These are phyloP conservation scores for Nezara viridula DNA, from an alignment of 2,888 invertebrate genomes.

Conservation along the genomic window DNA sequence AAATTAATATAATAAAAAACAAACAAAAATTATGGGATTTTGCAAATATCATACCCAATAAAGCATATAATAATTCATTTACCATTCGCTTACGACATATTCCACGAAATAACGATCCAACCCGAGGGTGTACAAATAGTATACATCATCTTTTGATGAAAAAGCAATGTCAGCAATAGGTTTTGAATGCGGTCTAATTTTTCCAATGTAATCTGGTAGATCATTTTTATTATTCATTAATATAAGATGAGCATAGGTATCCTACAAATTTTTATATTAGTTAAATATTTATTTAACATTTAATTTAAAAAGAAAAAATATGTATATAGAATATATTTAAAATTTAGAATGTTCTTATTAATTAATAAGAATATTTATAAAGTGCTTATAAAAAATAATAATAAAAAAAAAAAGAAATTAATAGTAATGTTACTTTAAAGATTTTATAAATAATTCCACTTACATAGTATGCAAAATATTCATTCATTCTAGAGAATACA, in stretches of 20 bases:
- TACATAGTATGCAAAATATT: constrained; percentile 36
- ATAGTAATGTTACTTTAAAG: too few relatives aligned
- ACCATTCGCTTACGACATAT: constrained; percentile 43
- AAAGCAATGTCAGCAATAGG: constrained; percentile 51
- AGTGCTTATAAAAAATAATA: too few relatives aligned
- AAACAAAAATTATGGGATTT: not conserved
- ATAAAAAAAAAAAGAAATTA: too few relatives aligned
- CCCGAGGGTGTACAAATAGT: constrained; percentile 44
- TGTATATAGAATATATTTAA: not conserved
- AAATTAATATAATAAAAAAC: not conserved
- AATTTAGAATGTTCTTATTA: not conserved
- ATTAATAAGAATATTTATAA: not conserved
- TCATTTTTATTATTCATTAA: constrained; percentile 24
- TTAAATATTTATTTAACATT: not conserved
- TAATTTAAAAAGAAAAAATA: not conserved
- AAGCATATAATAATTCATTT: not conserved
- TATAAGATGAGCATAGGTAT: constrained; percentile 31
- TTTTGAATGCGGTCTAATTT: constrained; percentile 51
- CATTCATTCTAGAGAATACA: constrained; percentile 9
- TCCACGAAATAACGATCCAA: constrained; percentile 52
- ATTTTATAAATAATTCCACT: not conserved
- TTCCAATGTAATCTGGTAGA: constrained; percentile 22
- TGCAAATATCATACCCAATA: not conserved
- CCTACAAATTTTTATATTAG: constrained; percentile 6
- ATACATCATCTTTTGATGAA: not conserved